phyloP scores from a whole-genome alignment of 2,888 invertebrate genomes.

The Cerceris ruficornis region DNA sequence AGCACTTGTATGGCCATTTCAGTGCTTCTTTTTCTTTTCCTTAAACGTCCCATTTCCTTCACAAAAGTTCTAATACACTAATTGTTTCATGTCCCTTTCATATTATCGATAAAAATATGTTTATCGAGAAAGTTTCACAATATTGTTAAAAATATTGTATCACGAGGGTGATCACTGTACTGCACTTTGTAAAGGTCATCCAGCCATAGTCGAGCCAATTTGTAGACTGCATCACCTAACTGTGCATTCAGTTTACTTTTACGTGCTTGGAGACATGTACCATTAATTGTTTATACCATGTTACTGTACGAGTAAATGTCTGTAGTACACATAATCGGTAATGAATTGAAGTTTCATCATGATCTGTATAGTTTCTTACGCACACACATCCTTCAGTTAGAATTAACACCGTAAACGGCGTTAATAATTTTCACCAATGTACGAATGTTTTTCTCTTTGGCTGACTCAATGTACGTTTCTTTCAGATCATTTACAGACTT shows the following conservation, averaged over 20 bases:
- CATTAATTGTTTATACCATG: slow-evolving; percentile 21
- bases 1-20: slow-evolving; percentile 39
- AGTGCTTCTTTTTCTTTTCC: slow-evolving; percentile 13
- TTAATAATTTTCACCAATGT: slow-evolving; percentile 39
- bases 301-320: slow-evolving; percentile 14
- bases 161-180: slow-evolving; percentile 42
- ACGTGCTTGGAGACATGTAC: slow-evolving; percentile 18
- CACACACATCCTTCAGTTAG: slow-evolving; percentile 22
- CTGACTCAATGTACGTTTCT: slow-evolving; percentile 55
- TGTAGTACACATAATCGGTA: slow-evolving; percentile 25
- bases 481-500: slow-evolving; percentile 47
- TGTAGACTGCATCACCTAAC: slow-evolving; percentile 16
- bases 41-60: slow-evolving; percentile 32
- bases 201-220: slow-evolving; percentile 18
- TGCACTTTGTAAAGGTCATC: slow-evolving; percentile 42
- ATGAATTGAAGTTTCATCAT: slow-evolving; percentile 16
- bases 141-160: slow-evolving; percentile 25
- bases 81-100: slow-evolving; percentile 10
- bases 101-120: slow-evolving; percentile 46
- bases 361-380: slow-evolving; percentile 21
- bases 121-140: slow-evolving; percentile 34
- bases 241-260: slow-evolving; percentile 26
- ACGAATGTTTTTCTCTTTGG: slow-evolving; percentile 64
- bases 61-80: slow-evolving; percentile 45
- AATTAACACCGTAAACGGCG: slow-evolving; percentile 11